Conservation (phyloP, 2,113 vertebrate genomes). For the Gila orcuttii region DNA sequence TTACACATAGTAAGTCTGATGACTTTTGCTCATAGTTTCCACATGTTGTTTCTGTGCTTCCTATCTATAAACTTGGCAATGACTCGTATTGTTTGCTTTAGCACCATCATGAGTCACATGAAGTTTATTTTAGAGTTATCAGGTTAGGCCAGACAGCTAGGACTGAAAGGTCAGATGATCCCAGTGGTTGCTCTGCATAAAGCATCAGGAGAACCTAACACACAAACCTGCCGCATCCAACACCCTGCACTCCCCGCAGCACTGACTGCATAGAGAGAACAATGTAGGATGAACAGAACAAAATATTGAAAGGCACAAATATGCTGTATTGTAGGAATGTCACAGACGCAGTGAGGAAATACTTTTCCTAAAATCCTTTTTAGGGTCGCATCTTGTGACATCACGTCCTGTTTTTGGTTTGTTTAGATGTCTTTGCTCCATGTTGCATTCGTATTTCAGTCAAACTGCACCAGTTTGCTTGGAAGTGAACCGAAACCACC, state of each 20-base stretch:
- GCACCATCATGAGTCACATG: constrained; percentile 26
- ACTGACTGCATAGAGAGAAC: constrained; percentile 3
- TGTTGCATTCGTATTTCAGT: no score
- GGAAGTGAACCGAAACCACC: no score
- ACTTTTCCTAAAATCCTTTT: no score
- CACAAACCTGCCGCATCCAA: constrained; percentile 14
- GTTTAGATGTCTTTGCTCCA: no score
- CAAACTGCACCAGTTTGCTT: no score
- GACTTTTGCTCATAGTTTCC: constrained; percentile 1
- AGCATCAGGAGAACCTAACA: not conserved
- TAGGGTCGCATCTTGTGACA: no score
- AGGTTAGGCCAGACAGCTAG: not conserved
- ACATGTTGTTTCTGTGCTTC: not conserved
- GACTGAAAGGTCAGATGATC: not conserved
- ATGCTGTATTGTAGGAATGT: not conserved
- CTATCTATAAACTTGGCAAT: not conserved
- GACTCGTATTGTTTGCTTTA: constrained; percentile 20
- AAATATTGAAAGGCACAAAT: not conserved
- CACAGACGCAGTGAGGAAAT: no score
- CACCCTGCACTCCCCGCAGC: not conserved
- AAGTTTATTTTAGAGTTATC: constrained; percentile 29
- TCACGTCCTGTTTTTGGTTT: no score
- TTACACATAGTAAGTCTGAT: constrained; percentile 8
- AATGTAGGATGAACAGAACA: not conserved
- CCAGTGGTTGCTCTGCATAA: not conserved